These are phyloP conservation scores for Scolopax mira DNA, from an alignment of 2,113 vertebrate genomes.

Conservation along the genomic window DNA sequence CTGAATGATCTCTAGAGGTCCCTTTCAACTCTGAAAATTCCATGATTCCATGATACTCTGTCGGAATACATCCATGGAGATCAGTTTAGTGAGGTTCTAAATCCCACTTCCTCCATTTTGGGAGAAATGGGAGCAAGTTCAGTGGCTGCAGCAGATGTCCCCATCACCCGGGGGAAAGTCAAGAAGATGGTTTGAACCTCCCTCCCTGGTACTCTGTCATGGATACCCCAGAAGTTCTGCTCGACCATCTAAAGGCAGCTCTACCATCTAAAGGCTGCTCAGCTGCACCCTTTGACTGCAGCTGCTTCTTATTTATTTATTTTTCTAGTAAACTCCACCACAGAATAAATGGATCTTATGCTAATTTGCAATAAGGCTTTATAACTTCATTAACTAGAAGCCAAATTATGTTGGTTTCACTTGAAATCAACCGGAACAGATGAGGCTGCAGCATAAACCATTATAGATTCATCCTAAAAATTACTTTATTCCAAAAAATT, in stretches of 20 bases:
- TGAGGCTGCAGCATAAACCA: not conserved
- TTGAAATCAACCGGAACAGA: not conserved
- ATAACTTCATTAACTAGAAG: not conserved
- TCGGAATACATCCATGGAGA: rapidly evolving
- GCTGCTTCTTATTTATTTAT: not conserved
- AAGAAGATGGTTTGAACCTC: too few relatives aligned
- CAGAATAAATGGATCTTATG: not conserved
- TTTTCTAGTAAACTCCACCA: not conserved
- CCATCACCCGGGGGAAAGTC: not conserved
- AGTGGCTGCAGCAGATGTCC: rapidly evolving
- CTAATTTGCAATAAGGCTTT: not conserved
- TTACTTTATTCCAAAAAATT: not conserved
- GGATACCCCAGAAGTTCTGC: not conserved
- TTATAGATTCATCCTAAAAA: not conserved
- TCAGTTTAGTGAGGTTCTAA: rapidly evolving
- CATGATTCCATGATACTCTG: not conserved
- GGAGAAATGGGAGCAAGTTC: not conserved
- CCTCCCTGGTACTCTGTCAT: too few relatives aligned
- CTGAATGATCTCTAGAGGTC: too few relatives aligned
- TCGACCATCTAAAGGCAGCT: too few relatives aligned
- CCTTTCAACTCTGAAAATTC: too few relatives aligned
- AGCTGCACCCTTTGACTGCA: not conserved
- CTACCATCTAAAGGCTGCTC: not conserved
- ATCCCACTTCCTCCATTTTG: too few relatives aligned
- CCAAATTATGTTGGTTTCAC: not conserved